phyloP scores from a whole-genome alignment of 1,140 invertebrate genomes.

The Cyrtorhinus lividipennis region DNA sequence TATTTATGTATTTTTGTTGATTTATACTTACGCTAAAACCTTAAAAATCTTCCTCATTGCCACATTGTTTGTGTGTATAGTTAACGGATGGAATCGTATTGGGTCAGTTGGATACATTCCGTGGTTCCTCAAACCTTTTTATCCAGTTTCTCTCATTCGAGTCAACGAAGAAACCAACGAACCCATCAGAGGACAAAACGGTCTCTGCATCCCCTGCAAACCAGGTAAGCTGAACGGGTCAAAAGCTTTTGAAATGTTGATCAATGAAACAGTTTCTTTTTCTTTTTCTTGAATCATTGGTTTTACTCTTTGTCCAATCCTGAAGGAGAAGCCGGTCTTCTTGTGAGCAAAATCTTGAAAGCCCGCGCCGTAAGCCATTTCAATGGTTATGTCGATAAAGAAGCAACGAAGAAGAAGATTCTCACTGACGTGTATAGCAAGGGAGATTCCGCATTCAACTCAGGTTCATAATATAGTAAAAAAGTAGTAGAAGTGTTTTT shows the following conservation, averaged over 20 bases:
- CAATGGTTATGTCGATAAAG: conserved; percentile 71
- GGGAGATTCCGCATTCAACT: conserved; percentile 84
- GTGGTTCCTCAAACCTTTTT: conserved; percentile 34
- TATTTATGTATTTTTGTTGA: too few relatives aligned
- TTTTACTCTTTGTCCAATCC: too few relatives aligned
- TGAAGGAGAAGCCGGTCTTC: conserved; percentile 52
- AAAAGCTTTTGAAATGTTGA: too few relatives aligned
- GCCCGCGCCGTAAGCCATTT: conserved; percentile 51
- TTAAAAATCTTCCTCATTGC: too few relatives aligned
- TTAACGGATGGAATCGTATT: conserved; percentile 30
- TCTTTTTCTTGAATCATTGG: too few relatives aligned
- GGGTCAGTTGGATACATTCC: conserved; percentile 62
- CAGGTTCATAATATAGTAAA: too few relatives aligned
- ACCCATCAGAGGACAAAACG: conserved; percentile 35
- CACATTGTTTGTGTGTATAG: too few relatives aligned
- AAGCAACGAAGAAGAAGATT: conserved; percentile 86
- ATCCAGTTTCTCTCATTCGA: conserved; percentile 42
- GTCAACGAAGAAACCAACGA: conserved; percentile 29
- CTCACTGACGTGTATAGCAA: conserved; percentile 65
- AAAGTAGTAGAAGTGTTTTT: too few relatives aligned
- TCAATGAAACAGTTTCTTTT: too few relatives aligned
- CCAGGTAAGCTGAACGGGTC: conserved; percentile 49
- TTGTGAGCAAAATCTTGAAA: conserved; percentile 64
- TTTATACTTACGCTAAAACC: too few relatives aligned
- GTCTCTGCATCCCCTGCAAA: conserved; percentile 43